Evolutionary conservation across 2,113 vertebrate species (phyloP), one percentile per base, ranked within the genome.

Genomic region (Nymphicus hollandicus): DNA sequence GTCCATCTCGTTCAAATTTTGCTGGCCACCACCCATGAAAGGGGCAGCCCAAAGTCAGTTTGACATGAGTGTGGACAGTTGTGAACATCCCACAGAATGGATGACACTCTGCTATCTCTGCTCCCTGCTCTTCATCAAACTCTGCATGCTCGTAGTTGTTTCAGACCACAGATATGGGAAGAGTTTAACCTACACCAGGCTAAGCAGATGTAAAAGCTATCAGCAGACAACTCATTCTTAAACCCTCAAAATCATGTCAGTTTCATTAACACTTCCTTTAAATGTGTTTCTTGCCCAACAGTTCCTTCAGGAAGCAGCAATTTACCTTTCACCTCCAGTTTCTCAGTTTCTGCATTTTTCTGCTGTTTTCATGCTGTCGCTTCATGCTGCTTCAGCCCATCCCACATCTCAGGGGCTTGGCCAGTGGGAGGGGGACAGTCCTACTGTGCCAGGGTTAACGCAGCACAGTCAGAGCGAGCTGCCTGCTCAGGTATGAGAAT

Each of bases 401-500:
- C 81, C 71, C 29, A 0, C 50, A 5, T 1, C 29, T 89, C 3
- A 0, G 63, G 65, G 55, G 13, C 41, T 56, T 47, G 70, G 49
- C 55, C 44, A 78, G 78, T 1, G 13, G 58, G 41, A 80, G 5
- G 41, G 63, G 79, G 46, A 63, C 4, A 0, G 56, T 39, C 83
- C 71, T 83, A 68, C 31, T 74, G 7, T 4, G 3, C 52, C 9
- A 12, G 97, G 97, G 96, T 97, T 98, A 96, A 97, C 53, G 11
- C 82, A 41, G 68, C 37, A 24, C 94, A 92, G 91, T 91, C 77
- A 29, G 95, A 93, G 92, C n/a, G 61, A 97, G 96, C 95, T 97
- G 92, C 96, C 94, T 91, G 93, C 97, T 92, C 92, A 86, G 94
- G 94, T 95, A 76, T 3, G 65, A 96, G 95, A 96, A 97, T 98